These are phyloP conservation scores for Muntiacus reevesi DNA, from an alignment of 2,113 vertebrate species.

Conservation along the genomic window DNA sequence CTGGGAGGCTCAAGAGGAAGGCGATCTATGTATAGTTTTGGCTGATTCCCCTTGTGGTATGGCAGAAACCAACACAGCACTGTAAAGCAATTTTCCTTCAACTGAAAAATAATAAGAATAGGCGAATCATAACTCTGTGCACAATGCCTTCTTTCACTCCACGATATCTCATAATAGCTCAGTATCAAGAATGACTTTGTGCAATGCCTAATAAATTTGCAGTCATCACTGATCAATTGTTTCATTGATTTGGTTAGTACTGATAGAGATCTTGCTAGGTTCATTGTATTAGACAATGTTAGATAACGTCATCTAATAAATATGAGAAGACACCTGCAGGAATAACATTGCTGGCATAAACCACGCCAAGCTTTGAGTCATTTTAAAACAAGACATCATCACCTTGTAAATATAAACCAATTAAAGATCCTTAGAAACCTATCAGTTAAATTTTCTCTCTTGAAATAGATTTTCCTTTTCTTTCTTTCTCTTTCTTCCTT, in stretches of 20 bases:
- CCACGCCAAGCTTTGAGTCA: neutral
- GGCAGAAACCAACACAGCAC: neutral
- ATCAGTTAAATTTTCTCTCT: neutral
- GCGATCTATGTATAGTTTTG: neutral
- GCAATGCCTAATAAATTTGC: neutral
- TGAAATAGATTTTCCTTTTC: neutral
- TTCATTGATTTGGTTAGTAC: neutral
- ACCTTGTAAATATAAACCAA: neutral
- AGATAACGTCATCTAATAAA: neutral
- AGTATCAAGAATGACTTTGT: neutral
- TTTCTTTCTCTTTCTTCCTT: neutral
- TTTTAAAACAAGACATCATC: neutral
- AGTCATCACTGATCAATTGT: neutral
- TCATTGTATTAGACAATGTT: neutral
- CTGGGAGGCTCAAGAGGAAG: neutral
- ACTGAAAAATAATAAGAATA: neutral
- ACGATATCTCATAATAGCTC: neutral
- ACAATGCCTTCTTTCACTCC: neutral
- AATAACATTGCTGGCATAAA: neutral
- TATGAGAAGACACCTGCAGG: neutral
- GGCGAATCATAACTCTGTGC: rapidly evolving
- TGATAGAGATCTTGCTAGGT: neutral
- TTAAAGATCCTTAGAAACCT: neutral
- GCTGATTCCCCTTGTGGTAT: neutral
- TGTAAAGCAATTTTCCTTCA: neutral